Evolutionary conservation across 2,888 invertebrate genomes (phyloP).

Genomic region (Agrotis puta): DNA sequence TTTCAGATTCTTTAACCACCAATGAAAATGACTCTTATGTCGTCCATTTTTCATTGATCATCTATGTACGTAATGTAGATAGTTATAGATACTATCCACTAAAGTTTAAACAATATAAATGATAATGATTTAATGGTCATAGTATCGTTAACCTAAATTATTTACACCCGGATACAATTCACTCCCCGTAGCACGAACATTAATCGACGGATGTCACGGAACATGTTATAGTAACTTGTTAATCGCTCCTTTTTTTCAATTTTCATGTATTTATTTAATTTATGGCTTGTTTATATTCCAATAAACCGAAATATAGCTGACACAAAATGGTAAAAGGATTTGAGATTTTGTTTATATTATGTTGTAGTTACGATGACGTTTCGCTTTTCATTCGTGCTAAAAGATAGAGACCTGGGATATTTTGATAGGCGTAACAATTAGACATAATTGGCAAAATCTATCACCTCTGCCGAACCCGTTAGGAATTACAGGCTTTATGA

Average conservation of each 20-base stretch:
- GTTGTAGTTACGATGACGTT: no score
- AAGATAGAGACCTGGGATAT: no score
- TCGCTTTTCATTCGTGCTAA: slow-evolving; percentile 5
- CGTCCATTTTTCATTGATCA: not conserved
- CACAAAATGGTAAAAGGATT: no score
- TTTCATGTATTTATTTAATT: no score
- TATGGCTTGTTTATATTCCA: not conserved
- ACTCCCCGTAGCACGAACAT: slow-evolving; percentile 4
- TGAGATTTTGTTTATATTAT: no score
- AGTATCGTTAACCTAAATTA: slow-evolving; percentile 24
- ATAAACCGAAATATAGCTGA: not conserved
- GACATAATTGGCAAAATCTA: no score
- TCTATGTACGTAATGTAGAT: not conserved
- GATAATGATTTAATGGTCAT: not conserved
- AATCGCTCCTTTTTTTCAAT: not conserved
- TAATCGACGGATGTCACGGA: not conserved
- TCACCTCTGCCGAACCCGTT: no score
- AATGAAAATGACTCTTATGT: slow-evolving; percentile 16
- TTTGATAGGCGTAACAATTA: no score
- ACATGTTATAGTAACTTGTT: not conserved
- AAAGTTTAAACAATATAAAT: slow-evolving; percentile 10
- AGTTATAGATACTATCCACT: slow-evolving; percentile 3
- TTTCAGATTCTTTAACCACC: no score
- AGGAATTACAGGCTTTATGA: no score
- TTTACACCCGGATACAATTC: not conserved